These are phyloP conservation scores for Nannospalax galili DNA, from an alignment of 2,113 vertebrate species.

Conservation along the genomic window DNA sequence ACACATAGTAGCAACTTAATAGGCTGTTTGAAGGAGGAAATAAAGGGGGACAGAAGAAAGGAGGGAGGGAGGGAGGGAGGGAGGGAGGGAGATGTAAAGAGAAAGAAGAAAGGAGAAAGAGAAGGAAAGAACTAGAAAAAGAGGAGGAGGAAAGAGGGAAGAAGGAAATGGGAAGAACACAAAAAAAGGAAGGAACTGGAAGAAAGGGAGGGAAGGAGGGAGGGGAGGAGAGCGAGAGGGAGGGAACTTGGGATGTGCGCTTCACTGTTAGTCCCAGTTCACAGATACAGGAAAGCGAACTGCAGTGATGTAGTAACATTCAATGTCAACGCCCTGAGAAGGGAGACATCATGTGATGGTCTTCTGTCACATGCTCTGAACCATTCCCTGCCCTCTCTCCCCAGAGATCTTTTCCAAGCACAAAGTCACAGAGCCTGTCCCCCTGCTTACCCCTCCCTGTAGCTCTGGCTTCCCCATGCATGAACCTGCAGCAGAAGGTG, in stretches of 20 bases:
- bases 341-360: fast-evolving
- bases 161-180: too few relatives aligned
- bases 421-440: neutral
- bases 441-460: neutral
- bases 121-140: too few relatives aligned
- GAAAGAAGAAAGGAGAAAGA: too few relatives aligned
- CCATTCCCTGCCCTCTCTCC: neutral
- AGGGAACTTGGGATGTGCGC: fast-evolving
- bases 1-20: neutral
- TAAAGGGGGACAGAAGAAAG: neutral
- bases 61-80: neutral
- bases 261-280: neutral
- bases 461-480: neutral
- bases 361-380: neutral
- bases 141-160: fast-evolving
- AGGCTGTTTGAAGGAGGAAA: neutral
- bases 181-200: neutral
- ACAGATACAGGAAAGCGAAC: neutral
- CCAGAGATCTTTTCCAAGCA: neutral
- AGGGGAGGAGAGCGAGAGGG: too few relatives aligned
- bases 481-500: neutral
- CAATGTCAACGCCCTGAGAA: neutral
- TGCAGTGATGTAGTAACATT: neutral
- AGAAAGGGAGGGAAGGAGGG: neutral
- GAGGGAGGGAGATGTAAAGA: too few relatives aligned